phyloP scores from a whole-genome alignment of 2,797 vertebrate genomes.

The Meriones psammophilus region DNA sequence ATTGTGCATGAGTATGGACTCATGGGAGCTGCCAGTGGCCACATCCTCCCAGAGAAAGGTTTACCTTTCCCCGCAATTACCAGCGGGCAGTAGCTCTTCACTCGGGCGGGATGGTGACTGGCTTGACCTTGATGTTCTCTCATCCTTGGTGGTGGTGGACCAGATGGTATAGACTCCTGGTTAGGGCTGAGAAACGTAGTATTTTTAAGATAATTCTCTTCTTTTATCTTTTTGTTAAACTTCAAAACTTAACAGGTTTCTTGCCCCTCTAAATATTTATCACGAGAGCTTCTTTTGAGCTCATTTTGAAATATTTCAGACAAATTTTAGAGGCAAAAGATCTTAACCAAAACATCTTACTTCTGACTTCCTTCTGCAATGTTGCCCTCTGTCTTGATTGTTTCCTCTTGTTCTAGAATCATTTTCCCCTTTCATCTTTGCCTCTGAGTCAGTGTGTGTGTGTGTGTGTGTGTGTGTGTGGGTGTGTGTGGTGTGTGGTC shows the following conservation, averaged over 20 bases:
- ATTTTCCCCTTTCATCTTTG: background rate
- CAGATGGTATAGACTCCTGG: background rate
- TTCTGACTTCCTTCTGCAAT: background rate
- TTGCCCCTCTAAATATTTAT: constrained; percentile 16
- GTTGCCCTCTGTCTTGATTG: background rate
- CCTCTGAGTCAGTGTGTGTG: background rate
- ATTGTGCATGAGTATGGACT: background rate
- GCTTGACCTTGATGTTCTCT: no score
- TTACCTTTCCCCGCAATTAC: background rate
- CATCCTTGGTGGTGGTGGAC: background rate
- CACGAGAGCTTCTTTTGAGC: background rate
- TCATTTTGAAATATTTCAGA: background rate
- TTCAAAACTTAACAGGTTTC: background rate
- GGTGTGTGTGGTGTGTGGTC: background rate
- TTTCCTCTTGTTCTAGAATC: background rate
- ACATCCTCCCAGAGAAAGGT: no score
- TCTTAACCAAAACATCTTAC: background rate
- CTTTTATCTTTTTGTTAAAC: constrained; percentile 11
- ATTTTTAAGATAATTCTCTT: background rate
- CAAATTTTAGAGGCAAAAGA: constrained; percentile 6
- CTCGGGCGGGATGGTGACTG: no score
- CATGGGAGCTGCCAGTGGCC: background rate
- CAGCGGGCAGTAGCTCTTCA: background rate
- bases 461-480: background rate
- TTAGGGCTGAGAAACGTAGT: background rate